A percentile compares a stretch with the other conserved stretches of the same genome.
Conservation (phyloP, 2,888 invertebrate species). For the Ochropacha duplaris region DNA sequence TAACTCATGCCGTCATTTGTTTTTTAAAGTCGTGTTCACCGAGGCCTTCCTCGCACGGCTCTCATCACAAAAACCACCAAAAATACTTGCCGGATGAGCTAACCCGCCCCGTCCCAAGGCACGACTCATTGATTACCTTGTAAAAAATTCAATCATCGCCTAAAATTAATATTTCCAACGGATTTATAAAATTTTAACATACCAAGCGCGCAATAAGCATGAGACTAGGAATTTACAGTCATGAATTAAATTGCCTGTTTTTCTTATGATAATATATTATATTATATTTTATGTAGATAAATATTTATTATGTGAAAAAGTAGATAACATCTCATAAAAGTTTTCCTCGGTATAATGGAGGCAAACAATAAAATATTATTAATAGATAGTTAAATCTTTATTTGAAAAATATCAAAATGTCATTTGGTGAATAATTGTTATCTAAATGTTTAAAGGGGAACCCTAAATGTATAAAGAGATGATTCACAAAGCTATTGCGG, state of each 20-base stretch:
- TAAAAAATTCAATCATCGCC: conserved; percentile 77
- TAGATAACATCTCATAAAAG: background rate
- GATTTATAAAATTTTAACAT: conserved; percentile 56
- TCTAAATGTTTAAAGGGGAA: conserved; percentile 20
- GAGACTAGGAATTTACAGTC: background rate
- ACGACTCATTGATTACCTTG: conserved; percentile 78
- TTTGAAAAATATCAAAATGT: background rate
- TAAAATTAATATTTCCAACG: conserved; percentile 67
- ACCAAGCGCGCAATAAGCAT: conserved; percentile 28
- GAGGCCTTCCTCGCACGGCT: conserved; percentile 71
- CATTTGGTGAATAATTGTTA: background rate
- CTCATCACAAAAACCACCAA: conserved; percentile 77
- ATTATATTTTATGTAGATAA: background rate
- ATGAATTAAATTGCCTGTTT: conserved; percentile 3
- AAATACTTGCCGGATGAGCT: conserved; percentile 79
- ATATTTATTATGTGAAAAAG: background rate
- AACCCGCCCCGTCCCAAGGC: conserved; percentile 74
- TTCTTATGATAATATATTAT: background rate
- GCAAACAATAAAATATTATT: too few species aligned
- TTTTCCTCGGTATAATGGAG: background rate
- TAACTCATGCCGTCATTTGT: conserved; percentile 71
- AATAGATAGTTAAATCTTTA: too few species aligned
- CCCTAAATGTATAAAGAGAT: conserved; percentile 40
- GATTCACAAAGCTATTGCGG: conserved; percentile 42
- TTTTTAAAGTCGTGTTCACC: conserved; percentile 66